Evolutionary conservation across 1,140 invertebrate species (phyloP), one percentile per base, ranked within the genome.

Genomic region (Drosophila lacertosa): DNA sequence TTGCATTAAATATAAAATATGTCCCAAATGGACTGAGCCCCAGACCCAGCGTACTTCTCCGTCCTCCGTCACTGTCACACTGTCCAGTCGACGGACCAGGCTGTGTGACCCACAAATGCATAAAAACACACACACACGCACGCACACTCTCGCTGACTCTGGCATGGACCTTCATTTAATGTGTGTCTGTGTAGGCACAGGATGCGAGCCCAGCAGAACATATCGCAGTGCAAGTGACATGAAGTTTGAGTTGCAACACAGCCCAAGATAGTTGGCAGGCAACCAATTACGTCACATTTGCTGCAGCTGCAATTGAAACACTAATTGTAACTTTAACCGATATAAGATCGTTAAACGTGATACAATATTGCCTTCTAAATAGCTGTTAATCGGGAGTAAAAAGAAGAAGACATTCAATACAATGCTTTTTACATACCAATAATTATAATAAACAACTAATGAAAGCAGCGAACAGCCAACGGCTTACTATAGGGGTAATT

Each of bases 1-100:
- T 72, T 76, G 73, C 69, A 76, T 76, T 76, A 76, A 72, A 76
- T 62, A 72, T 75, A 75, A 75, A 75, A 75, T 75, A 75, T 75
- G 73, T 67, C 73, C 73, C 68, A 50, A 33, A 35, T 63, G 62
- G 42, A 74, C 47, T 4, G 44, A 48, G 40, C 24, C 22, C 24
- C 18, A 35, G 35, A 45, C 16, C 15, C 33, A 9, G 26, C 11
- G 16, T 32, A 18, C 22, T 33, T 15, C 51, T 39, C 22, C 58
- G 37, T 53, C n/a, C n/a, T n/a, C n/a, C n/a, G n/a, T n/a, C n/a
- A n/a, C n/a, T n/a, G n/a, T n/a, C n/a, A n/a, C 59, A 53, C 15
- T 63, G 65, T 53, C 58, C 58, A 47, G 15, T 42, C 37, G 37
- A 44, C 35, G 35, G 5, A 29, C 33, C 24, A 42, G 53, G 13